Base-by-base conservation (phyloP, 2,797 vertebrate genomes). In the Pseudochaenichthys georgianus region DNA sequence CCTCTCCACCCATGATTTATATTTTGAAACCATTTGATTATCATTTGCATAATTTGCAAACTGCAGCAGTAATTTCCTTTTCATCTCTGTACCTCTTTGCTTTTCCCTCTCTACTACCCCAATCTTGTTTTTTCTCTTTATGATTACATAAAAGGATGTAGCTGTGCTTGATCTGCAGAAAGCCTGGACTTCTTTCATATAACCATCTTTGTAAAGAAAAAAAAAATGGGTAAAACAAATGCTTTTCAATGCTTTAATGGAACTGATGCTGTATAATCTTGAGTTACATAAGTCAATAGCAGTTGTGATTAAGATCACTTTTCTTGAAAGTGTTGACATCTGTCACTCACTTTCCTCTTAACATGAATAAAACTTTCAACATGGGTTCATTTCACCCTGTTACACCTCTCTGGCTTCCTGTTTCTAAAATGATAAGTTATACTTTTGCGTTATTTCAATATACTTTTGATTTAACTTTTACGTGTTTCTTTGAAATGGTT, bases 311-410 rank as follows among this genome's bases (percentile, higher is more conserved):
- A 76, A 70, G 63, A 81, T 64, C 70, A 77, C 72, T 87, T 72
- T 83, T 74, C 28, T 81, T 69, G 50, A 75, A 85, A 68, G 67
- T 80, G 64, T 52, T 66, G 77, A 86, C 54, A 16, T 70, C 9
- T 82, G 70, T 80, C 68, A 57, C 57, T 79, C 55, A 64, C 73
- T 78, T 80, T 79, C 34, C 50, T 67, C 43, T 60, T 6, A 65
- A 75, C 42, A 68, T 65, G 45, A 90, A 90, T 89, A 89, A 89
- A 91, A 83, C 63, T 65, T 85, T 67, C 45, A 81, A 77, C 46
- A 51, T 72, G 64, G 42, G 43, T 65, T 75, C 0, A 71, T 73
- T 75, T 73, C 53, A 64, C 13, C 15, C 12, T 60, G 45, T 64
- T n/a, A 34, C 2, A 23, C 38, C 45, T 13, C 62, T 61, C 43